Conservation (phyloP, 2,888 invertebrate species). For the Hypselothyrea guttata region DNA sequence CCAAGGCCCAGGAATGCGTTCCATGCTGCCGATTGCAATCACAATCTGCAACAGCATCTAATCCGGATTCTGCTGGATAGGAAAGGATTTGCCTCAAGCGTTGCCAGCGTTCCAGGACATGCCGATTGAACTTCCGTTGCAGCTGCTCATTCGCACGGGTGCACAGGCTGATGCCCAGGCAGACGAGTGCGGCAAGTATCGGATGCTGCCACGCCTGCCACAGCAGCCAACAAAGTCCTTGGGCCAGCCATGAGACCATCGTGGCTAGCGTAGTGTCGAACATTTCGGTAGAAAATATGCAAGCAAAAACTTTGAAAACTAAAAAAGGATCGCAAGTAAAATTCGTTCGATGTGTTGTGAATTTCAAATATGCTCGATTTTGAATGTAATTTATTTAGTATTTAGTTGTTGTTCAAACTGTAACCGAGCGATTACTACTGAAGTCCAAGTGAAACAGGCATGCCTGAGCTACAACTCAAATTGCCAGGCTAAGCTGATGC, state of each 20-base stretch:
- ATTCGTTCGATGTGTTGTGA: constrained; percentile 4
- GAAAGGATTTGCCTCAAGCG: background rate
- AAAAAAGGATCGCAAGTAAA: background rate
- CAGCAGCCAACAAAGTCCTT: constrained; percentile 49
- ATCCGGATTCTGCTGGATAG: no score
- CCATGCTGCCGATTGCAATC: constrained; percentile 60
- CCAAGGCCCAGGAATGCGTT: constrained; percentile 81
- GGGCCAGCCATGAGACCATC: constrained; percentile 37
- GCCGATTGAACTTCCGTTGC: constrained; percentile 19
- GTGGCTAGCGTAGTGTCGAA: constrained; percentile 57
- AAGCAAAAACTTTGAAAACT: background rate
- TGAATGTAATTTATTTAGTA: constrained; percentile 24
- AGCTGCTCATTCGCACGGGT: constrained; percentile 52
- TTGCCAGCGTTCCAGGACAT: constrained; percentile 17
- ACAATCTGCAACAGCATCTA: constrained; percentile 15
- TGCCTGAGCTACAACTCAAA: background rate
- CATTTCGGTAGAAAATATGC: constrained; percentile 26
- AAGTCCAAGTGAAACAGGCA: background rate
- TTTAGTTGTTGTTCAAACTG: constrained; percentile 13
- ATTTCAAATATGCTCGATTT: constrained; percentile 29
- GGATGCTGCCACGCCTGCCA: constrained; percentile 68
- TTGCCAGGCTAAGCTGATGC: constrained; percentile 39
- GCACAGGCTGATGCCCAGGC: constrained; percentile 57
- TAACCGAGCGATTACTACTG: constrained; percentile 23
- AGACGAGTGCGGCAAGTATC: constrained; percentile 56